Base-by-base conservation (phyloP, 2,797 vertebrate genomes). In the Silurus aristotelis region DNA sequence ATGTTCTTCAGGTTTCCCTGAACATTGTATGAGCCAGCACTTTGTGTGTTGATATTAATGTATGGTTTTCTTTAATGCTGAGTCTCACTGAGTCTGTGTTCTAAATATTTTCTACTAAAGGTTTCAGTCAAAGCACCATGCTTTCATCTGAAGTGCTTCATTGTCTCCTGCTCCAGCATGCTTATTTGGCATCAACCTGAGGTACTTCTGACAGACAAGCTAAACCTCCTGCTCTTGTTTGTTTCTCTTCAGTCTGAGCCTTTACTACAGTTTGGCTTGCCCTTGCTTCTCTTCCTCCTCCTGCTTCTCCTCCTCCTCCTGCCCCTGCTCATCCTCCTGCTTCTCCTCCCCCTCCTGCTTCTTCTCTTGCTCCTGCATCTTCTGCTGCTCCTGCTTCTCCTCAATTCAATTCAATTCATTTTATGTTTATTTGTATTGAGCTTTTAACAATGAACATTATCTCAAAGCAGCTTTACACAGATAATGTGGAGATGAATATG, bases 141-240 rank as follows among this genome's bases (percentile, higher is more conserved):
- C 27, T 93, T 87, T 56, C 79, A 87, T 83, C 55, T 90, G 70
- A 94, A 91, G 22, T 56, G 64, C 14, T 85, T 90, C 77, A 92
- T 89, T 85, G 90, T 84, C 61, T 88, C 86, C 46, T 88, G 85
- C 12, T 93, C 89, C 46, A n/a, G 13, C 9, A 67, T 6, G 89
- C 87, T 92, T 93, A 52, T 89, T 87, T 83, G 92, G 71, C 1
- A 90, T 75, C 88, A 94, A 93, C 19, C 3, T 5, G 55, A 27
- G 4, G 79, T 90, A 87, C 80, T 86, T 92, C 31, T 93, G 75
- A 82, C 73, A 91, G 31, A 88, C 90, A 7, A 87, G 80, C 85
- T 89, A 83, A 64, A 91, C 85, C 46, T 91, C 90, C 56, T 82
- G 79, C 27, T 83, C 75, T 84, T 46, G 73, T 25, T 89, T 84